Evolutionary conservation across 2,888 invertebrate genomes (phyloP), one percentile per base, ranked within the genome.

Genomic region (Stenoptilia bipunctidactyla): DNA sequence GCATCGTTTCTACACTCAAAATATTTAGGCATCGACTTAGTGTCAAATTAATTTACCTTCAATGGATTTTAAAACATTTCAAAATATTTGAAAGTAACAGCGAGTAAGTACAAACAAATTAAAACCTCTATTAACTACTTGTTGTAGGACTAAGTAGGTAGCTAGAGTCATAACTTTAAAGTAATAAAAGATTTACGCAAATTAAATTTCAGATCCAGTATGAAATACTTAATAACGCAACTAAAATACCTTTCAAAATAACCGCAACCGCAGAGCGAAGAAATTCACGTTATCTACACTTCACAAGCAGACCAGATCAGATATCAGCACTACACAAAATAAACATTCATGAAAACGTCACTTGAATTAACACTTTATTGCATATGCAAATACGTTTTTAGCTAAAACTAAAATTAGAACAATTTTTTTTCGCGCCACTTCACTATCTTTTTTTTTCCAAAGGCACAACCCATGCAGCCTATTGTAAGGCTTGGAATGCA

Each of bases 261-360:
- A 59, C 59, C 60, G 48, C 61, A 61, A 71, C 75, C 72, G 55
- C 76, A 71, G 65, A 65, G 62, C 65, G 46, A 61, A 60, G 65
- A 66, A 69, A 69, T 60, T 43, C 47, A 53, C 46, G 57, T 66
- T 67, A 72, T 71, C 66, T 61, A 50, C 58, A 65, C 68, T 61
- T 59, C 65, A 68, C 60, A 30, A n/a, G 10, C 12, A 9, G 30
- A 9, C 2, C 9, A 30, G 9, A 30, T 30, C 30, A 30, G n/a
- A 30, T 30, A 30, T 30, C 59, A 48, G 13, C 66, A 68, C 60
- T 63, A 57, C 66, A 70, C 69, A 60, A 66, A 67, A 67, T 67
- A 75, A 76, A 73, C 63, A 65, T 53, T 20, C 10, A 30, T 12
- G 2, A 9, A 30, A 30, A 61, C 61, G 62, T 61, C 58, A 60